Evolutionary conservation across 2,113 vertebrate genomes (phyloP).

Genomic region (Rhineura floridana): DNA sequence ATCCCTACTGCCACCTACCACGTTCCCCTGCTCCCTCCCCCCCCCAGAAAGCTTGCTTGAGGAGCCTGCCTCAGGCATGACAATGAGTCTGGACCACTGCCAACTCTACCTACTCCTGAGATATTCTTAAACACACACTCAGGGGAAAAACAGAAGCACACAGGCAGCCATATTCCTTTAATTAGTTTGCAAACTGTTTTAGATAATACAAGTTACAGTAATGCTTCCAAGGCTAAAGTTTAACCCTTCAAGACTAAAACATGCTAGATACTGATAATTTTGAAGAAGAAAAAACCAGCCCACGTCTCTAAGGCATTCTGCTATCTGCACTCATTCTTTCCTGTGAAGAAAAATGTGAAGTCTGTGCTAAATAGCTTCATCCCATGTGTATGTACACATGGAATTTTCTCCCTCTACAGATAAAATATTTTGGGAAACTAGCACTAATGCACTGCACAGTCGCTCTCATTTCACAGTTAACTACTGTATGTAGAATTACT

Average conservation of each 20-base stretch:
- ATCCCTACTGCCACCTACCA: not conserved
- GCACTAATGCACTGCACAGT: conserved; percentile 4
- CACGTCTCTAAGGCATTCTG: not conserved
- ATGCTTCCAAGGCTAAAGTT: not conserved
- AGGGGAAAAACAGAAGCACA: not conserved
- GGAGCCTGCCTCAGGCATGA: not conserved
- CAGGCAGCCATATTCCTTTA: not conserved
- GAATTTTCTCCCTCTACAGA: not conserved
- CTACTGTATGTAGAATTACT: conserved; percentile 25
- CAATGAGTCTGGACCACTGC: not conserved
- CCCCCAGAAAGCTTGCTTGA: not conserved
- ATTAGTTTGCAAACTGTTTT: not conserved
- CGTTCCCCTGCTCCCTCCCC: not conserved
- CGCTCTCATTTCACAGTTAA: conserved; percentile 3
- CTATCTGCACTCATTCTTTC: not conserved
- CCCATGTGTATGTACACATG: fast-evolving
- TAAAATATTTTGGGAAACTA: conserved; percentile 11
- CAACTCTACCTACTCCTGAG: not conserved
- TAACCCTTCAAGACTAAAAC: not conserved
- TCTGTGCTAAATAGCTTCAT: not conserved
- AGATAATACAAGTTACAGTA: not conserved
- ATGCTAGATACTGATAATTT: not conserved
- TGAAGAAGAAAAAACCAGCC: not conserved
- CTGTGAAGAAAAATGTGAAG: not conserved
- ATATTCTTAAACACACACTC: not conserved